phyloP scores from a whole-genome alignment of 2,113 vertebrate species.

The Phrynocephalus versicolor region DNA sequence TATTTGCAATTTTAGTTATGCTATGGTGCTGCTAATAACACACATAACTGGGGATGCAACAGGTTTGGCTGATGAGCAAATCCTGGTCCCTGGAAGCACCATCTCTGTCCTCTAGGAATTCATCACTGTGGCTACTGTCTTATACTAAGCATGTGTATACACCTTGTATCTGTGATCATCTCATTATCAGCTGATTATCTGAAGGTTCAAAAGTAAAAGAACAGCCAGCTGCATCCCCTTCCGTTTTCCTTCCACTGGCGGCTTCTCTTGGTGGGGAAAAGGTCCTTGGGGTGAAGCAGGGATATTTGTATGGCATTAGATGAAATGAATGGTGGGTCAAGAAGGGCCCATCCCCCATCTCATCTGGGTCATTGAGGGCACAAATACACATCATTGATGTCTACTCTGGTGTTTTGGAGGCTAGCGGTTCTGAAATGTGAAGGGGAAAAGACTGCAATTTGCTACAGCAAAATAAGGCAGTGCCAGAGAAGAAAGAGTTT shows the following conservation, averaged over 20 bases:
- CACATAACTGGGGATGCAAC: background rate
- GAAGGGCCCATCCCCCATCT: too few relatives aligned
- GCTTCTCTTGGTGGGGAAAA: background rate
- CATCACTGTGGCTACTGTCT: background rate
- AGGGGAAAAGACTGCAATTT: too few relatives aligned
- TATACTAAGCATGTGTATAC: background rate
- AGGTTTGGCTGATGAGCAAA: too few relatives aligned
- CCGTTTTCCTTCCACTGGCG: background rate
- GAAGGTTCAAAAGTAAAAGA: background rate
- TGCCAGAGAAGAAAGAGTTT: too few relatives aligned
- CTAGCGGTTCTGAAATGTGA: too few relatives aligned
- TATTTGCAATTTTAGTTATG: background rate
- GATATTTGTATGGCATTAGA: too few relatives aligned
- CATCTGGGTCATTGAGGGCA: too few relatives aligned
- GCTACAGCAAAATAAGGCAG: too few relatives aligned
- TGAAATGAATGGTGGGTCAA: too few relatives aligned
- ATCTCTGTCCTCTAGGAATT: background rate
- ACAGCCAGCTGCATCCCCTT: background rate
- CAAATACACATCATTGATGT: too few relatives aligned
- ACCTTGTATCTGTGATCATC: background rate
- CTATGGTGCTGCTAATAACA: background rate
- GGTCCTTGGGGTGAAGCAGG: too few relatives aligned
- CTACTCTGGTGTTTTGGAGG: too few relatives aligned
- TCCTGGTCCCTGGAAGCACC: background rate
- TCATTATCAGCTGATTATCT: background rate